Evolutionary conservation across 2,797 vertebrate genomes (phyloP).

Genomic region (Heliangelus exortis): DNA sequence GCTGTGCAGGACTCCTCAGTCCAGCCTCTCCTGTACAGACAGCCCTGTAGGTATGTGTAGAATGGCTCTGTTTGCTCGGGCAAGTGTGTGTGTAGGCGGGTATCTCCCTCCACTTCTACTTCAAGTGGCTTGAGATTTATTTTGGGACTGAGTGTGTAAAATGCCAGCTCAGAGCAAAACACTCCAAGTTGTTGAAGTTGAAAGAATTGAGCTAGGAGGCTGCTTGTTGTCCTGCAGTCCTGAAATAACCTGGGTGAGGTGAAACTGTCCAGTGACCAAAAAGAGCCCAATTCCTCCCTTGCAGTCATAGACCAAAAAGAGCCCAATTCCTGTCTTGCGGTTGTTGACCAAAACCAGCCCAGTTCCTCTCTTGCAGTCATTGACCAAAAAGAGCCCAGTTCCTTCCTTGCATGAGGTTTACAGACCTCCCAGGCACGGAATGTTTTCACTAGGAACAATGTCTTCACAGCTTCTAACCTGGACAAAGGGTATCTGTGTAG

Average conservation of each 20-base stretch:
- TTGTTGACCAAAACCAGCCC: too few relatives aligned
- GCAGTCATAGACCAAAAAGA: accelerated
- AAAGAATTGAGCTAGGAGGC: neutral
- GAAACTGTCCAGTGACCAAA: neutral
- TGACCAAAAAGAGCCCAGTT: neutral
- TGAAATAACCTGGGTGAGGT: neutral
- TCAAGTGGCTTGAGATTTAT: neutral
- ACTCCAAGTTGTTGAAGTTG: neutral
- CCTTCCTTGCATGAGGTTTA: neutral
- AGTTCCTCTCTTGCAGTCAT: neutral
- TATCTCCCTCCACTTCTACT: neutral
- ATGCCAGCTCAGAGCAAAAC: neutral
- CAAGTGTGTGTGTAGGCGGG: neutral
- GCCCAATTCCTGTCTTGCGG: neutral
- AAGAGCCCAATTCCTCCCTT: neutral
- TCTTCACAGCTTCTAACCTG: neutral
- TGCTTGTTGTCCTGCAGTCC: neutral
- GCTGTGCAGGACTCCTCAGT: neutral
- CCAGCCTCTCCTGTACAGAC: accelerated
- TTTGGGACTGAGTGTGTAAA: neutral
- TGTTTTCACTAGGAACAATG: neutral
- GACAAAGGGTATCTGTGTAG: neutral
- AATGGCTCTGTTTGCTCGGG: neutral
- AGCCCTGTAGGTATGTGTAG: neutral
- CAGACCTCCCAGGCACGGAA: neutral